These are phyloP conservation scores for Rhinoderma darwinii DNA, from an alignment of 2,113 vertebrate species.

Conservation along the genomic window DNA sequence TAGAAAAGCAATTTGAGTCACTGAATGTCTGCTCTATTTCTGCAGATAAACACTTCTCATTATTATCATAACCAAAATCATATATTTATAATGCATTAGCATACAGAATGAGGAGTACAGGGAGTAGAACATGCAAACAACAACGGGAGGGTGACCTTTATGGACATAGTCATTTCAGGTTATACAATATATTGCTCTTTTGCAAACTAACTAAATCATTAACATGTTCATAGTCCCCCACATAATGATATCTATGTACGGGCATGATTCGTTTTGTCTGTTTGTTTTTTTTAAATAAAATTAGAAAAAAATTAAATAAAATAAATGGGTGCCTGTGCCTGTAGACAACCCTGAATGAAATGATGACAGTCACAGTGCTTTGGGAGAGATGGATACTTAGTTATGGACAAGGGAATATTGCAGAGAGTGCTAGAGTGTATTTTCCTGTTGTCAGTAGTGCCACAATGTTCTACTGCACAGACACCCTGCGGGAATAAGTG, in stretches of 20 bases:
- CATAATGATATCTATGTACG: background rate
- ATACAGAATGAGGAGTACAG: background rate
- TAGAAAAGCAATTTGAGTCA: slow-evolving; percentile 37
- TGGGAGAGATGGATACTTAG: background rate
- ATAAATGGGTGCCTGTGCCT: too few species aligned
- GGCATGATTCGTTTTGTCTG: too few species aligned
- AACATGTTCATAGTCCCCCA: background rate
- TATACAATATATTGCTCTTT: background rate
- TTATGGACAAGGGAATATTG: background rate
- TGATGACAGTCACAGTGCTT: background rate
- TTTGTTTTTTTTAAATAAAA: too few species aligned
- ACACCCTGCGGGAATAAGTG: too few species aligned
- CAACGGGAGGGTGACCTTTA: background rate
- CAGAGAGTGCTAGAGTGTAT: too few species aligned
- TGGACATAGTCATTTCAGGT: background rate
- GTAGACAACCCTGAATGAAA: too few species aligned
- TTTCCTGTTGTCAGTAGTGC: too few species aligned
- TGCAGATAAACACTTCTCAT: slow-evolving; percentile 46
- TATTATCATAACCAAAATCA: slow-evolving; percentile 38
- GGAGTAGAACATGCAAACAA: background rate
- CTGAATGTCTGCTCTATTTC: slow-evolving; percentile 12
- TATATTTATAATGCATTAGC: slow-evolving; percentile 36
- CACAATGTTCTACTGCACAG: too few species aligned
- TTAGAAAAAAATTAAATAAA: too few species aligned
- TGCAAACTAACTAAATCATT: background rate